Conservation (phyloP, 1,140 invertebrate genomes). For the Dysdera silvatica region DNA sequence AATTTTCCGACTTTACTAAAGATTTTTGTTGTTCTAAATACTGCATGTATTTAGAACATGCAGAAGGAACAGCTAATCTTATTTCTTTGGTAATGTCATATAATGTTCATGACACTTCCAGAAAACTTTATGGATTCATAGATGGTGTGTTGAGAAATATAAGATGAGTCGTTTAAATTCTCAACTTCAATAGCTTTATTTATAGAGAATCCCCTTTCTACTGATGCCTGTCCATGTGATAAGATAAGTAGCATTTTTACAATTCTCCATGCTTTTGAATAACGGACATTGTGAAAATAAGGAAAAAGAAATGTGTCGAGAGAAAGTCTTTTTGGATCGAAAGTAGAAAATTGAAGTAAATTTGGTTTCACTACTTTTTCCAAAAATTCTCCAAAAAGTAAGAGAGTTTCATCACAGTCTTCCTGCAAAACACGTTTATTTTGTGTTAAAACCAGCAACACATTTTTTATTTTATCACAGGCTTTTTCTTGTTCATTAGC, state of each 20-base stretch:
- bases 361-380: neutral
- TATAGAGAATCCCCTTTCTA: neutral
- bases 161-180: neutral
- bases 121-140: neutral
- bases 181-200: neutral
- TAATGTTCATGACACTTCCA: neutral
- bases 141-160: neutral
- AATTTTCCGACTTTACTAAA: no score
- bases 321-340: neutral
- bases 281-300: neutral
- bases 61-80: neutral
- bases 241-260: neutral
- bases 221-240: conserved; percentile 3
- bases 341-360: neutral
- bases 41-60: neutral
- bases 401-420: neutral
- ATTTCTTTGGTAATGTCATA: neutral
- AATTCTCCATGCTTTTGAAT: neutral
- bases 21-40: neutral
- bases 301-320: neutral
- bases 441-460: neutral
- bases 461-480: neutral
- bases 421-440: neutral
- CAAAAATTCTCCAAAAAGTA: neutral
- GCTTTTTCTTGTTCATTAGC: neutral